These are phyloP conservation scores for Cherax quadricarinatus DNA, from an alignment of 1,140 invertebrate genomes.

Conservation along the genomic window DNA sequence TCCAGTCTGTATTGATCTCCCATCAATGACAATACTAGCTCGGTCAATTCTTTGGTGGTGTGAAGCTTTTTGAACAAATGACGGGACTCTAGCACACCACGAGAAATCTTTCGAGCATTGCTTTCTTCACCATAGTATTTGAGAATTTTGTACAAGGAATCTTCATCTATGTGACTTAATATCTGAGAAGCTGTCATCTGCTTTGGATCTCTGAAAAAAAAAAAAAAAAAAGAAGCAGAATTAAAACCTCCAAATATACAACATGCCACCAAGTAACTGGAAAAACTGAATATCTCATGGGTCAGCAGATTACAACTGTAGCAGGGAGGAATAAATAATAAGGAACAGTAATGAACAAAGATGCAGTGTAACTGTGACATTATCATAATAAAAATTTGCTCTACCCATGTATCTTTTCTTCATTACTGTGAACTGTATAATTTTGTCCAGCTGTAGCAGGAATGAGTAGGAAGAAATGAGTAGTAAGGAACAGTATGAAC, in stretches of 20 bases:
- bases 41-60: conserved; percentile 89
- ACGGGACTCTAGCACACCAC: conserved; percentile 91
- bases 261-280: background rate
- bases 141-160: conserved; percentile 88
- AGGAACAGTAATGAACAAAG: no score
- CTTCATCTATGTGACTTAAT: conserved; percentile 86
- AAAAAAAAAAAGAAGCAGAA: background rate
- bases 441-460: no score
- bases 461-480: no score
- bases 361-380: no score
- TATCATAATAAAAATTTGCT: no score
- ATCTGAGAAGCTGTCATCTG: conserved; percentile 87
- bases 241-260: background rate
- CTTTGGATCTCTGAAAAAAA: conserved; percentile 33
- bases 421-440: no score
- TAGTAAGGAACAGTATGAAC: no score
- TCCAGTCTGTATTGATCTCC: conserved; percentile 81
- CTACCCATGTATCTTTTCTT: no score
- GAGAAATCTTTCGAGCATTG: conserved; percentile 89
- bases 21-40: conserved; percentile 85
- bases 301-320: no score
- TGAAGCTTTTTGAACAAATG: conserved; percentile 87
- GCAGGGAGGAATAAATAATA: no score
- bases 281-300: background rate
- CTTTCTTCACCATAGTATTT: conserved; percentile 95